Evolutionary conservation across 2,797 vertebrate species (phyloP), one percentile per base, ranked within the genome.

Genomic region (Tangara arthus): DNA sequence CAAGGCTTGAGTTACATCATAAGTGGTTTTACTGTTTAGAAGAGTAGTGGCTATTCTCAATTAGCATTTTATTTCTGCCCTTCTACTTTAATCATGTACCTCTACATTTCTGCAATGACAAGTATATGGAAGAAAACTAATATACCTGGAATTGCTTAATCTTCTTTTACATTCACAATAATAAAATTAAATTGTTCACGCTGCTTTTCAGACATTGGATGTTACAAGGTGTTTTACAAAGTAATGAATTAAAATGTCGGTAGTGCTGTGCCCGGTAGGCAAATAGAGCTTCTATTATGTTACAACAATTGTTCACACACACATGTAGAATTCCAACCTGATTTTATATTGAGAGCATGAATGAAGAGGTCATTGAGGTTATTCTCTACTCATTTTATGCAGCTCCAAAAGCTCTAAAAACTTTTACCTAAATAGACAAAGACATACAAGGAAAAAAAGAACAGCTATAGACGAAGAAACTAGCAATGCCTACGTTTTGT

Each of bases 161-260:
- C 39, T 66, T 72, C 42, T 92, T 96, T 76, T 76, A 44, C 26
- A 66, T 76, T 91, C 8, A 52, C 23, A 87, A 64, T 71, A 72
- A 90, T 63, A 75, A 91, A 91, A 93, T 85, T 82, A 89, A 91
- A 94, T 73, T 94, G 69, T 57, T 94, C 70, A 34, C 46, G 11
- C 9, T 15, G 27, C 44, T 90, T 92, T 88, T 94, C 70, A 87
- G 60, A 60, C 0, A 0, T 52, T 69, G 18, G 5, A 27, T 79
- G 41, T 76, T 95, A 71, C 42, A 57, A 93, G 46, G 57, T 55
- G 21, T 76, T 93, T 91, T 91, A 90, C 37, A 72, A 83, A 86
- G 41, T 66, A 94, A 70, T 71, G n/a, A 94, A 89, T 91, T 91
- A 92, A 87, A 88, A 79, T 35, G 42, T 39, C 53, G 12, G 28